Evolutionary conservation across 2,797 vertebrate genomes (phyloP), one percentile per base, ranked within the genome.

Genomic region (Acanthopagrus latus): DNA sequence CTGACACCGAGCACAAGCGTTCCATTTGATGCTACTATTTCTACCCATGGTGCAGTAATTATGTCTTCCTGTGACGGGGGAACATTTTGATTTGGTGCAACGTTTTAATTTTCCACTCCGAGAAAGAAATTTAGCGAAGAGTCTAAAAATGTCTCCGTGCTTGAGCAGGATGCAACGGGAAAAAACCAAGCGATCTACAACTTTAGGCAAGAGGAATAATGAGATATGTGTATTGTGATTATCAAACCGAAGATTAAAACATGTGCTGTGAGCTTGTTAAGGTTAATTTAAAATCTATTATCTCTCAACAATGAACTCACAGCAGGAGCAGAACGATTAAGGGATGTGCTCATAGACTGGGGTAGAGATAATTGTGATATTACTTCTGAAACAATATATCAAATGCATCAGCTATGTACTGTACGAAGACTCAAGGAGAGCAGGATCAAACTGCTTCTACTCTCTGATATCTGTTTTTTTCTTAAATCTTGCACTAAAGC

Each of bases 271-370:
- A 71, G 74, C 55, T 64, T 33, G 58, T 71, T 64, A 33, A 64
- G 17, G 59, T 73, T 71, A 68, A 81, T 80, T 78, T 71, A 18
- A 74, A 86, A 86, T 82, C 29, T 63, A 64, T 77, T 83, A 60
- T 78, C 44, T 47, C 52, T 33, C 54, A 68, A 76, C 51, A 76
- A 67, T 51, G 29, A 78, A 52, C 63, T 66, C 41, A 50, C 47
- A 76, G 74, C 74, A 64, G 85, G 69, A 59, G 70, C 46, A 48
- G 46, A 13, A 21, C 75, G 82, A 86, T 89, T 88, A 86, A 72
- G 48, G 76, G 74, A 80, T 71, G 38, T 47, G 65, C 60, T 84
- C 46, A 60, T 29, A 62, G 56, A 57, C 73, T 33, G 60, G 52
- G 64, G 68, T 64, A 43, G 62, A 85, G 82, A 89, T 83, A 66